Percentiles rank a stretch among this genome's conserved stretches.
Conservation (phyloP, 2,113 vertebrate species). For the Serranochromis macrocephalus region DNA sequence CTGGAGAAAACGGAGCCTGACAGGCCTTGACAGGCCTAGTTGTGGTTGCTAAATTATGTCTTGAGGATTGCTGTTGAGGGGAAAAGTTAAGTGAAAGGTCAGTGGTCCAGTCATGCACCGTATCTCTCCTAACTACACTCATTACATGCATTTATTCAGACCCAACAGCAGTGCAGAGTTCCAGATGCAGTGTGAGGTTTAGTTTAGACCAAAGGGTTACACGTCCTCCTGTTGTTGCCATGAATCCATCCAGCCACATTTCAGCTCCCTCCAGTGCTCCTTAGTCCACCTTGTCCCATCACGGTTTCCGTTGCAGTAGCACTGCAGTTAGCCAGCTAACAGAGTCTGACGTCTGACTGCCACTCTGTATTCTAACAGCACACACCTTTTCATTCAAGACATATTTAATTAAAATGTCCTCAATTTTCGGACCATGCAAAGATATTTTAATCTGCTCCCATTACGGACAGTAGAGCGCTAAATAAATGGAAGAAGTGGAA, state of each 20-base stretch:
- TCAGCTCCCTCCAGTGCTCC: background rate
- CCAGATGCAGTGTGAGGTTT: background rate
- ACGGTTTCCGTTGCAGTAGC: background rate
- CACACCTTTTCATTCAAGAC: slow-evolving; percentile 10
- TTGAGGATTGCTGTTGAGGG: background rate
- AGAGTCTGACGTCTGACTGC: background rate
- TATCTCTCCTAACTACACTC: background rate
- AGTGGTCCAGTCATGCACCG: background rate
- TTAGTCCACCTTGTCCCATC: background rate
- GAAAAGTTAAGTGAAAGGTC: background rate
- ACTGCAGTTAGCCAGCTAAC: slow-evolving; percentile 17
- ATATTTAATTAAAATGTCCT: slow-evolving; percentile 44
- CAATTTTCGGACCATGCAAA: background rate
- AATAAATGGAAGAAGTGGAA: slow-evolving; percentile 2
- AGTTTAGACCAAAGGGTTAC: background rate
- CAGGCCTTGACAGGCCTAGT: background rate
- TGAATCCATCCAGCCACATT: background rate
- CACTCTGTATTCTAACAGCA: background rate
- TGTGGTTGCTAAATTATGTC: background rate
- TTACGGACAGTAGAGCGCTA: background rate
- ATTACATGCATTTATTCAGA: background rate
- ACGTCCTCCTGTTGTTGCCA: background rate
- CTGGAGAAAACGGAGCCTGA: background rate
- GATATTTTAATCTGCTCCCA: background rate
- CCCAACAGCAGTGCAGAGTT: background rate